These are phyloP conservation scores for Pyrocoelia pectoralis DNA, from an alignment of 2,888 invertebrate genomes.

Conservation along the genomic window DNA sequence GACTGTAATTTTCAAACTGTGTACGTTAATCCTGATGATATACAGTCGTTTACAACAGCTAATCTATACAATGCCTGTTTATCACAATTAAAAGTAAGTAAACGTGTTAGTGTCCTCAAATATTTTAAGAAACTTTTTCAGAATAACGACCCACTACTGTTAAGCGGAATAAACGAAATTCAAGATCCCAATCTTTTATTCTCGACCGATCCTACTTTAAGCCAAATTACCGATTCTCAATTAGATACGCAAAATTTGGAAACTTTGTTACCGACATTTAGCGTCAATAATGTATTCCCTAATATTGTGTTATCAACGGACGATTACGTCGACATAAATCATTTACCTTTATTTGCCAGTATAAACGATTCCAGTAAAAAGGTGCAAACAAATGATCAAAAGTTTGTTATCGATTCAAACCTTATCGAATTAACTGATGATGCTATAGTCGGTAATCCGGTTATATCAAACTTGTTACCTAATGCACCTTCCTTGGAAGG, in stretches of 20 bases:
- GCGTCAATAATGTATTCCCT: slow-evolving; percentile 18
- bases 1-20: slow-evolving; percentile 23
- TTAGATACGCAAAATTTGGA: slow-evolving; percentile 24
- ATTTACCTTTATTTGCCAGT: slow-evolving; percentile 10
- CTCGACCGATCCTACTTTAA: slow-evolving; percentile 26
- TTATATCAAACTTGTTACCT: slow-evolving; percentile 15
- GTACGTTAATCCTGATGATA: slow-evolving; percentile 37
- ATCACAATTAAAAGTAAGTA: slow-evolving; percentile 40
- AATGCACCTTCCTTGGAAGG: slow-evolving; percentile 12
- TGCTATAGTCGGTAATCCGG: not conserved
- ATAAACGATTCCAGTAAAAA: slow-evolving; percentile 17
- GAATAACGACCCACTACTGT: slow-evolving; percentile 43
- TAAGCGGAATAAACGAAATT: slow-evolving; percentile 44
- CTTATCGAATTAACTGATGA: slow-evolving; percentile 3
- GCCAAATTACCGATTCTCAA: slow-evolving; percentile 19
- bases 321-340: slow-evolving; percentile 18
- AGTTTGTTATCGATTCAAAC: not conserved
- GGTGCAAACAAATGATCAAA: not conserved
- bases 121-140: no score
- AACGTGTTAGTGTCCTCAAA: no score
- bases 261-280: slow-evolving; percentile 23
- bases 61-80: slow-evolving; percentile 39
- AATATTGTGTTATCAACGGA: slow-evolving; percentile 21
- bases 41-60: slow-evolving; percentile 32
- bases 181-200: slow-evolving; percentile 47